Evolutionary conservation across 92 coral and sea anemone species (phyloP), one percentile per base, ranked within the genome.

Genomic region (Phenganax subtilis): DNA sequence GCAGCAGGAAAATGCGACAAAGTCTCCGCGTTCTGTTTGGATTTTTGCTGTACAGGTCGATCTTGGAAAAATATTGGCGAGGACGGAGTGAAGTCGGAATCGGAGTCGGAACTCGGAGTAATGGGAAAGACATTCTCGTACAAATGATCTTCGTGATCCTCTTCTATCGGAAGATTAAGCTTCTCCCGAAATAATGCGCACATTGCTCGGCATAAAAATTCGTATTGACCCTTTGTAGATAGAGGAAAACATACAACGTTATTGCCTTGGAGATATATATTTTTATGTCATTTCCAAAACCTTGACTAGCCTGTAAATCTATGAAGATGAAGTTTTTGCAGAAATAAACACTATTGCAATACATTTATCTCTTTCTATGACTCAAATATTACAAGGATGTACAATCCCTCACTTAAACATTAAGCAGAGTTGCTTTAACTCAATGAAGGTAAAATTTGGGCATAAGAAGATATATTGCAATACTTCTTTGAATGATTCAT

Each of bases 201-300:
- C 71, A 78, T 78, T n/a, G 82, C 82, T 51, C 72, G 55, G 51
- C 82, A 78, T 44, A 78, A 10, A 53, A 78, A 78, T 27, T 78
- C 82, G 58, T 78, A 78, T 62, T 78, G 82, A 14, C 82, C 82
- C 82, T 78, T 20, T 20, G 25, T 20, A 25, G 31, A 20, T 2
- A 2, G n/a, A 76, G 47, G 47, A 37, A 37, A 37, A 37, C 47
- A 1, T 37, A 37, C 2, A 5, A 37, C 47, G 47, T 37, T 37
- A 20, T 37, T 37, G 47, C 47, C 5, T 37, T 37, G 25, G 25
- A 20, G 25, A 20, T 20, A 20, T 20, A 37, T 1, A 37, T 37
- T 37, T 37, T 37, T 37, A 37, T 37, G 47, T 37, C 47, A 37
- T 37, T 37, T 37, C 47, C 47, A 37, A 37, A 37, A 37, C 47